These are phyloP conservation scores for Daphoenositta chrysoptera DNA, from an alignment of 2,113 vertebrate species.

Conservation along the genomic window DNA sequence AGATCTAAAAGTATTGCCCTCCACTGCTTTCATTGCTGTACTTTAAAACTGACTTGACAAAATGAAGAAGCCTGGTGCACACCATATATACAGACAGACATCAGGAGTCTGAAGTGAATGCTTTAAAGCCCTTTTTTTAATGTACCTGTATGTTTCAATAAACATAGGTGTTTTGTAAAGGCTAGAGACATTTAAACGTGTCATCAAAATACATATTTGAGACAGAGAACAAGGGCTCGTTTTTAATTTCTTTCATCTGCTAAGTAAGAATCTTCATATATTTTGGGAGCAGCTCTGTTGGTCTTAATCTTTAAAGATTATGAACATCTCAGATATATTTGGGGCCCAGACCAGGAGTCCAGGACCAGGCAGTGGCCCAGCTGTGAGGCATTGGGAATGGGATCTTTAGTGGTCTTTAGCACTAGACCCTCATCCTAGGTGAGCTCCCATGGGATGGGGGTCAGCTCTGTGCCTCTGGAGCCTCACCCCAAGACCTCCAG, in stretches of 20 bases:
- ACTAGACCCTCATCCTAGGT: background rate
- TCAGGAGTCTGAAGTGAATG: background rate
- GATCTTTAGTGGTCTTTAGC: background rate
- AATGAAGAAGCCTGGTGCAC: background rate
- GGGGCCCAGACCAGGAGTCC: background rate
- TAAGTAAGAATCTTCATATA: background rate
- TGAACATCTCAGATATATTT: background rate
- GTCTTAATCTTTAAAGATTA: background rate
- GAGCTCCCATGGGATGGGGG: rapidly evolving
- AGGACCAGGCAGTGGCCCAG: background rate
- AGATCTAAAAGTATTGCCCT: background rate
- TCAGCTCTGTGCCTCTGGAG: rapidly evolving
- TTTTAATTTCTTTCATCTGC: background rate
- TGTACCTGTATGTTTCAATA: background rate
- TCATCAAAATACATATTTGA: background rate
- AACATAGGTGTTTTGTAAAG: background rate
- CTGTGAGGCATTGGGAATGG: background rate
- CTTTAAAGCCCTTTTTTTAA: background rate
- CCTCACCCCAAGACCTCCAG: background rate
- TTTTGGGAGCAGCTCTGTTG: background rate
- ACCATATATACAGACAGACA: background rate
- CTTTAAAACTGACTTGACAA: background rate
- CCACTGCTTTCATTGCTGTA: background rate
- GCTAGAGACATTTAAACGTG: background rate
- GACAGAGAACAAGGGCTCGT: background rate